Evolutionary conservation across 2,888 invertebrate species (phyloP).

Genomic region (Flexamia atlantica): DNA sequence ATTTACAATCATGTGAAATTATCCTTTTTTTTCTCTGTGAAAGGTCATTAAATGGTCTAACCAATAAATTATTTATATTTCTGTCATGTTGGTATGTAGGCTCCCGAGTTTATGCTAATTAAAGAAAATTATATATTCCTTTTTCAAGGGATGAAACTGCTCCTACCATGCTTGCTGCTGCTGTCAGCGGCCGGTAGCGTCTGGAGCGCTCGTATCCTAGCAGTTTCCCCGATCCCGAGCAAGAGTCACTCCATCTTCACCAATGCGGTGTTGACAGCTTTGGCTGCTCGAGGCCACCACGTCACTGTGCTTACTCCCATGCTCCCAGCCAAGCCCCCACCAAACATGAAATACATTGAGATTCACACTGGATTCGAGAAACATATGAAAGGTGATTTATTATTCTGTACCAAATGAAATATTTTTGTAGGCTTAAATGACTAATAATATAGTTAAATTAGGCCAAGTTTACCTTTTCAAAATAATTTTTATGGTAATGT

Average conservation of each 20-base stretch:
- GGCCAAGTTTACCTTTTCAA: not conserved
- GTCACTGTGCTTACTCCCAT: not conserved
- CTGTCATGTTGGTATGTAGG: no score
- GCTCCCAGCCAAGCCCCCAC: not conserved
- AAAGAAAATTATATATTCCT: no score
- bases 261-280: not conserved
- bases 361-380: constrained; percentile 6
- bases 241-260: constrained; percentile 13
- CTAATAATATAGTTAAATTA: not conserved
- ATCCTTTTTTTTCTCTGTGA: no score
- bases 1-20: no score
- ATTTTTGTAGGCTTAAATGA: not conserved
- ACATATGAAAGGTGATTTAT: constrained; percentile 11
- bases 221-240: not conserved
- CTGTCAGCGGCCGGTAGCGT: not conserved
- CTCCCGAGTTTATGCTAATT: no score
- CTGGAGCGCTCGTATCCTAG: constrained; percentile 2
- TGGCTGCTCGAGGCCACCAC: constrained; percentile 3
- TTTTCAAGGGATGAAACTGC: not conserved
- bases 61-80: no score
- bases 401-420: not conserved
- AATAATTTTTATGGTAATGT: no score
- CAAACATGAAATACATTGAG: constrained; percentile 31
- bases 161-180: not conserved
- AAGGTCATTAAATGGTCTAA: no score